phyloP scores from a whole-genome alignment of 30 jellyfish, hydroid and myxozoan species.

The Aurelia coerulea region DNA sequence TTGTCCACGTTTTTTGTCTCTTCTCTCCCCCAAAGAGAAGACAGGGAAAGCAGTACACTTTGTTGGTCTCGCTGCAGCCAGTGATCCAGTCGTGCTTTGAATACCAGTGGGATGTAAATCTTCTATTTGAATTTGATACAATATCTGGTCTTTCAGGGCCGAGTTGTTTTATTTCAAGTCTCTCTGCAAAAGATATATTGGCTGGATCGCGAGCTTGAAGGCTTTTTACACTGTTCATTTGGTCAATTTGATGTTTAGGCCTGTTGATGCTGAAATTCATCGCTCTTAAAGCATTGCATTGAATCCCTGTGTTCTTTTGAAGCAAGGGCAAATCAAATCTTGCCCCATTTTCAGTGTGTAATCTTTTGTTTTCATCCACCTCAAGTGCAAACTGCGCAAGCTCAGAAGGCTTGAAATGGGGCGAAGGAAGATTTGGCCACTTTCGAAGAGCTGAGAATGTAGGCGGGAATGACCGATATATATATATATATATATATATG shows the following conservation, averaged over 20 bases:
- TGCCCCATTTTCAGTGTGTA: too few relatives aligned
- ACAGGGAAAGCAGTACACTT: constrained; percentile 55
- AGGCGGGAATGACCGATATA: too few relatives aligned
- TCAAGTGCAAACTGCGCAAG: too few relatives aligned
- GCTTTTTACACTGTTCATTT: constrained; percentile 24
- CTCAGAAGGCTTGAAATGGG: too few relatives aligned
- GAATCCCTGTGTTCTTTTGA: too few relatives aligned
- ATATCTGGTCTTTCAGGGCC: constrained; percentile 59
- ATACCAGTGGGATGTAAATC: constrained; percentile 48
- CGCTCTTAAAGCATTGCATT: too few relatives aligned
- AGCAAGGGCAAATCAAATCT: too few relatives aligned
- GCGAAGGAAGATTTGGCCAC: too few relatives aligned
- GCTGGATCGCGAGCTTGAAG: constrained; percentile 24
- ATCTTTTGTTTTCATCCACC: too few relatives aligned
- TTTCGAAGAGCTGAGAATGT: too few relatives aligned
- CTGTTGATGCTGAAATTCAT: too few relatives aligned
- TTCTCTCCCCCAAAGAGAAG: constrained; percentile 32
- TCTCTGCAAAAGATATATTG: constrained; percentile 31
- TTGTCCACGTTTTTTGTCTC: constrained; percentile 50
- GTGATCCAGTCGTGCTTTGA: constrained; percentile 44
- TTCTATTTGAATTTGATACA: constrained; percentile 5
- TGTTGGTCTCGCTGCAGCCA: constrained; percentile 45
- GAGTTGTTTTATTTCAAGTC: constrained; percentile 31
- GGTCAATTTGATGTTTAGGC: neutral
- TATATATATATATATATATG: too few relatives aligned